phyloP scores from a whole-genome alignment of 2,797 vertebrate genomes.

The Crypturellus tataupa region DNA sequence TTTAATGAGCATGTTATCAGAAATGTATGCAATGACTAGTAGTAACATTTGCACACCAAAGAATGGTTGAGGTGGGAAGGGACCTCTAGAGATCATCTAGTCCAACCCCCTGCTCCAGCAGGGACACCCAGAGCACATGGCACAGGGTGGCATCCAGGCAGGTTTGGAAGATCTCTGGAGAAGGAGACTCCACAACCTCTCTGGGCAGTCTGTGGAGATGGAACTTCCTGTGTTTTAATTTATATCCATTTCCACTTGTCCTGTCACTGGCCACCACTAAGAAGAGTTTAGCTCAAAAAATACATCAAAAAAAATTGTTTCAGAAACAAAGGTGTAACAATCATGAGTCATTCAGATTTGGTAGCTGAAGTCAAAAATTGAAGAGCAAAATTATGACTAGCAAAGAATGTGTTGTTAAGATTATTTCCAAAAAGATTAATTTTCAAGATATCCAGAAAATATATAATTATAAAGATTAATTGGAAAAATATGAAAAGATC shows the following conservation, averaged over 20 bases:
- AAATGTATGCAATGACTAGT: not conserved
- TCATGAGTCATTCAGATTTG: not conserved
- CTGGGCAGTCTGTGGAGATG: too few relatives aligned
- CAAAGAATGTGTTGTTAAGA: not conserved
- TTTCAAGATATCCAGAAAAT: not conserved
- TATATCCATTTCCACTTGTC: too few relatives aligned
- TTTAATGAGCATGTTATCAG: not conserved
- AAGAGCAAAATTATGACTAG: not conserved
- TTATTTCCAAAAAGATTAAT: not conserved
- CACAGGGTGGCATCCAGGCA: too few relatives aligned
- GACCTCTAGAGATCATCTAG: too few relatives aligned
- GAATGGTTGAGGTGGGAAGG: not conserved
- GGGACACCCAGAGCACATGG: too few relatives aligned
- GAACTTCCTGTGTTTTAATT: too few relatives aligned
- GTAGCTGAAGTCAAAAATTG: not conserved
- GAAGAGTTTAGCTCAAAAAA: too few relatives aligned
- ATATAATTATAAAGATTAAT: not conserved
- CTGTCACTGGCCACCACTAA: too few relatives aligned
- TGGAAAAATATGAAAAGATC: not conserved
- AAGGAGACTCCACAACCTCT: too few relatives aligned
- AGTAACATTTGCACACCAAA: not conserved
- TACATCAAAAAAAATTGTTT: not conserved
- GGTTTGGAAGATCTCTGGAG: too few relatives aligned
- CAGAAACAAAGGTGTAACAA: not conserved
- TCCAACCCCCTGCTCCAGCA: too few relatives aligned